A percentile compares a stretch with the other conserved stretches of the same genome.
Evolutionary conservation across 1,140 invertebrate genomes (phyloP).

Genomic region (Halictus rubicundus): DNA sequence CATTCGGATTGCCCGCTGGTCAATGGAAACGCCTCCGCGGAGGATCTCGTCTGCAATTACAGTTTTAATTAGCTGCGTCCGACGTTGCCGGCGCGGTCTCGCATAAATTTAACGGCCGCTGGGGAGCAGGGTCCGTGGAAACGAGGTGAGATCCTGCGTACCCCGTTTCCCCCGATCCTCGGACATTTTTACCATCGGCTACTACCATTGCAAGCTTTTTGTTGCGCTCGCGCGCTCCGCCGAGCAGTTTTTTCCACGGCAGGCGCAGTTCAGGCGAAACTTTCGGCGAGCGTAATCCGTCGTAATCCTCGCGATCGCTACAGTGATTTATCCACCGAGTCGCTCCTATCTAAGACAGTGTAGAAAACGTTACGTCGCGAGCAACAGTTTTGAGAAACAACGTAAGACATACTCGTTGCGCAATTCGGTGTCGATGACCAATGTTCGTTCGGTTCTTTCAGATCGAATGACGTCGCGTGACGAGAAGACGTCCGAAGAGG

Average conservation of each 20-base stretch:
- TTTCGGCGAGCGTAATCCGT: not conserved
- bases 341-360: too few relatives aligned
- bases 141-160: slow-evolving; percentile 38
- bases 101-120: slow-evolving; percentile 60
- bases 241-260: not conserved
- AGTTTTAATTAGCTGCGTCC: slow-evolving; percentile 51
- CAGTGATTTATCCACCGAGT: not conserved
- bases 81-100: not conserved
- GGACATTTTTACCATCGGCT: slow-evolving; percentile 4
- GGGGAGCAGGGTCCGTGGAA: slow-evolving; percentile 31
- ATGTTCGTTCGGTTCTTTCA: slow-evolving; percentile 24
- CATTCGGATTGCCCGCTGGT: not conserved
- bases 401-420: too few relatives aligned
- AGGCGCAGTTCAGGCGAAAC: too few relatives aligned
- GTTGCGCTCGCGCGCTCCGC: not conserved
- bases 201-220: not conserved
- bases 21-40: not conserved
- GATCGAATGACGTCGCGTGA: slow-evolving; percentile 46
- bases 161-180: slow-evolving; percentile 1
- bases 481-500: not conserved
- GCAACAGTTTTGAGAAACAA: too few relatives aligned
- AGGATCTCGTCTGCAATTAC: slow-evolving; percentile 22
- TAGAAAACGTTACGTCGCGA: too few relatives aligned
- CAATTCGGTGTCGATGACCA: too few relatives aligned
- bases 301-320: not conserved